These are phyloP conservation scores for Antechinus flavipes DNA, from an alignment of 2,113 vertebrate species.

Conservation along the genomic window DNA sequence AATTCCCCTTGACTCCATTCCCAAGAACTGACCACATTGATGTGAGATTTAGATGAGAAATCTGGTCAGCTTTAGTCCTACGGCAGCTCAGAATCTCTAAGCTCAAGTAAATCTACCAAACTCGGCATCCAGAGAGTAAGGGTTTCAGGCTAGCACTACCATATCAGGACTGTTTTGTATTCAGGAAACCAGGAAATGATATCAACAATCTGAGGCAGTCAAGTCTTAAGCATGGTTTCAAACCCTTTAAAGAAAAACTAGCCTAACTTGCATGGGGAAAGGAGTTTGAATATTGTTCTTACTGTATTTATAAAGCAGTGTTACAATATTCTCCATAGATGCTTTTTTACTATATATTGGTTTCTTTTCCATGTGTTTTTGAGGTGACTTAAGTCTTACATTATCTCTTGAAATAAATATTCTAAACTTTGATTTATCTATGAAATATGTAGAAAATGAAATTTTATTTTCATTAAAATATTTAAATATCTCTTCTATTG, in stretches of 20 bases:
- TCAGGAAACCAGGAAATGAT: background rate
- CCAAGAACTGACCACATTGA: background rate
- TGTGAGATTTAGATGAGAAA: background rate
- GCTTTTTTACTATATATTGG: background rate
- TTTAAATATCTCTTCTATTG: background rate
- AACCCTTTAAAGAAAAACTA: background rate
- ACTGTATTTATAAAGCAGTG: background rate
- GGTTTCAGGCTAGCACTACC: background rate
- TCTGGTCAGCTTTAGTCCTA: background rate
- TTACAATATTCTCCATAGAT: background rate
- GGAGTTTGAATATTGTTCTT: background rate
- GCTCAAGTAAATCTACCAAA: background rate
- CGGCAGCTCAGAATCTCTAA: background rate
- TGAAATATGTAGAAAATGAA: background rate
- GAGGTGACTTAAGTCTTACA: background rate
- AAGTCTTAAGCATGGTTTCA: background rate
- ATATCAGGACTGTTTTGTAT: background rate
- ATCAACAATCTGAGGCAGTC: background rate
- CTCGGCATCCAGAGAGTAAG: background rate
- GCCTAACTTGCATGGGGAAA: background rate
- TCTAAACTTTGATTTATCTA: background rate
- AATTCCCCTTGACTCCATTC: background rate
- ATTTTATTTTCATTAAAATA: background rate
- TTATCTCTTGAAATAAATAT: slow-evolving; percentile 17
- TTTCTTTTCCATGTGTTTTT: background rate